Base-by-base conservation (phyloP, 2,888 invertebrate species). In the Theretra japonica region DNA sequence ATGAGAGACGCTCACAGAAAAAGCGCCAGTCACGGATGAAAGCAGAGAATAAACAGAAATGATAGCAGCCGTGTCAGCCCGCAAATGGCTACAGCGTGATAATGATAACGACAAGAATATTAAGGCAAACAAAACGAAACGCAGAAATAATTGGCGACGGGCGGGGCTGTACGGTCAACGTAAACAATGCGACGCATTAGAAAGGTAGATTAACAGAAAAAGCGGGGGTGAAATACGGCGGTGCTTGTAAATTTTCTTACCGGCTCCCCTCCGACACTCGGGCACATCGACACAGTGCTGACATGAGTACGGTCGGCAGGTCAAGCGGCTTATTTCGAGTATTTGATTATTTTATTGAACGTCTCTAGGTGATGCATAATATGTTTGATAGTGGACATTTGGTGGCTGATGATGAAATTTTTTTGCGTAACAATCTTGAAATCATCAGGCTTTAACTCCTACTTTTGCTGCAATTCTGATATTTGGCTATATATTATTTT, bases 191-290 rank as follows among this genome's bases (percentile, higher is more conserved):
- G 90, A 88, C 90, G 89, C 93, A 93, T 94, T 93, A 93, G 87
- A 90, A 90, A 92, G 93, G 92, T 90, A 92, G 93, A 94, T 94
- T 94, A 93, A 90, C 93, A 88, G 88, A 89, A 90, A 90, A 88
- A 88, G 89, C 87, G 89, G 83, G 80, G 89, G 89, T 93, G 92
- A 94, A 93, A 92, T 93, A 93, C 92, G 92, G 87, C 89, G 88
- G 90, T 86, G 92, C 91, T 90, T 92, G 93, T 94, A 93, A 94
- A 94, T 94, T 93, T 93, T 92, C 94, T 94, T 94, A 90, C 92
- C 86, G 83, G 73, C 90, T 41, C 90, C 91, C 90, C 92, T 86
- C 90, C 90, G 90, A 90, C 88, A 90, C 85, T 83, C 81, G 83
- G 83, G 81, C 81, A 87, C 90, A 93, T 94, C 94, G 94, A 94